Percentiles rank a stretch among this genome's conserved stretches.
These are phyloP conservation scores for Hylaeus volcanicus DNA, from an alignment of 1,140 invertebrate species.

Conservation along the genomic window DNA sequence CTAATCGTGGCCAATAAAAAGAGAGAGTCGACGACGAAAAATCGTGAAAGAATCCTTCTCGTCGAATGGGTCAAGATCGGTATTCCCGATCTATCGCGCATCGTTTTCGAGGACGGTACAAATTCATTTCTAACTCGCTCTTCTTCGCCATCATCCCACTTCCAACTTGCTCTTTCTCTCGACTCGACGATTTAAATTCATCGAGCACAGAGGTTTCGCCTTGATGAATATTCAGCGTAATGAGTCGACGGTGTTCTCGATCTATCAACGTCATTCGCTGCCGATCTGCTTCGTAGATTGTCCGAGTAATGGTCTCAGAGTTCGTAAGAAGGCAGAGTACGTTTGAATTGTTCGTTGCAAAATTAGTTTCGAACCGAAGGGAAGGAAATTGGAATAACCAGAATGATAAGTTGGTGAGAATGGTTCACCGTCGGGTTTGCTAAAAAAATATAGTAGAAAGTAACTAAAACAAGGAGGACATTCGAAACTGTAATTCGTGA, in stretches of 20 bases:
- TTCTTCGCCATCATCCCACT: too few species aligned
- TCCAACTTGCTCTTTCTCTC: too few species aligned
- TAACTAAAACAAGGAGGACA: too few species aligned
- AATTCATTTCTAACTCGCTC: background rate
- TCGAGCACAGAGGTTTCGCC: constrained; percentile 40
- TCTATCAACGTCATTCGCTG: constrained; percentile 45
- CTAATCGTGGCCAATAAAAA: background rate
- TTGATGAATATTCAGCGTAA: constrained; percentile 58
- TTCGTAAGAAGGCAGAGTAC: background rate
- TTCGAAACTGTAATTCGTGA: too few species aligned
- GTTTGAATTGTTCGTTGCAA: background rate
- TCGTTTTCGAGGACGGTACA: constrained; percentile 10
- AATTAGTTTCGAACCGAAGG: background rate
- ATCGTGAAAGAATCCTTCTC: background rate
- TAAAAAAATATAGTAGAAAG: too few species aligned
- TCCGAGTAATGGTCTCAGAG: constrained; percentile 31
- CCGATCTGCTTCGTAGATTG: constrained; percentile 25
- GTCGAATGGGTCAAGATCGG: constrained; percentile 23
- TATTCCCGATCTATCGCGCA: constrained; percentile 18
- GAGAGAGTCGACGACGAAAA: background rate
- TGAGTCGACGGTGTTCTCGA: constrained; percentile 47
- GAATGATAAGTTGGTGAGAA: too few species aligned
- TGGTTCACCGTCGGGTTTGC: too few species aligned
- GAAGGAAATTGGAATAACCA: too few species aligned
- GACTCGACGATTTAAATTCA: constrained; percentile 38